phyloP scores from a whole-genome alignment of 2,797 vertebrate genomes.

The Poeciliopsis turneri region DNA sequence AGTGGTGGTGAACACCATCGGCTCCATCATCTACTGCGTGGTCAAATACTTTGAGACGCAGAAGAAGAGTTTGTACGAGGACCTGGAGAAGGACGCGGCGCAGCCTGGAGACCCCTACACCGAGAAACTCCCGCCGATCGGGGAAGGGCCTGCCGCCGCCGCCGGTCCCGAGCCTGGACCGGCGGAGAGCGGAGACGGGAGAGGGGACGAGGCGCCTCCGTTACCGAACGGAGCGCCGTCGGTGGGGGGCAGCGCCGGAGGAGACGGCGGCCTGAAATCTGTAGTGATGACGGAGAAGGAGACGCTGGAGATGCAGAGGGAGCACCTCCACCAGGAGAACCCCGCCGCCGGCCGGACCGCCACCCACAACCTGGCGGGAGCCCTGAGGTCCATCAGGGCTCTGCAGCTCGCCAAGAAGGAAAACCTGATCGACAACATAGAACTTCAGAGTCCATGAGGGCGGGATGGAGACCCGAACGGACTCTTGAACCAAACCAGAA shows the following conservation, averaged over 20 bases:
- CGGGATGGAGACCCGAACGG: neutral
- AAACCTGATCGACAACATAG: slow-evolving; percentile 91
- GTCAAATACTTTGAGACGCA: slow-evolving; percentile 92
- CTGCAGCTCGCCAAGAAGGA: slow-evolving; percentile 90
- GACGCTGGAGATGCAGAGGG: slow-evolving; percentile 62
- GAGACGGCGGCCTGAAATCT: slow-evolving; percentile 10
- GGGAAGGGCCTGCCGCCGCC: neutral
- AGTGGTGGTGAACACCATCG: slow-evolving; percentile 94
- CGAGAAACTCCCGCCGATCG: slow-evolving; percentile 46
- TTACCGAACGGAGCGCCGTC: slow-evolving; percentile 33
- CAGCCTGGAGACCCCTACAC: slow-evolving; percentile 64
- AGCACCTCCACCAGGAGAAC: slow-evolving; percentile 59
- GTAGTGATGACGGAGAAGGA: slow-evolving; percentile 60
- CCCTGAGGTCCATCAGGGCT: slow-evolving; percentile 91
- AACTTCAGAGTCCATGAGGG: slow-evolving; percentile 88
- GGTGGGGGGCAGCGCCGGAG: slow-evolving; percentile 9
- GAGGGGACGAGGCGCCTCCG: neutral
- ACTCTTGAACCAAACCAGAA: neutral
- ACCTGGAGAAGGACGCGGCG: slow-evolving; percentile 85
- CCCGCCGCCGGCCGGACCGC: slow-evolving; percentile 39
- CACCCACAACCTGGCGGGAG: slow-evolving; percentile 87
- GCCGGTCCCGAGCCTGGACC: slow-evolving; percentile 1
- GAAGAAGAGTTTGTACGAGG: slow-evolving; percentile 89
- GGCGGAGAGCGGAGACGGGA: slow-evolving; percentile 30
- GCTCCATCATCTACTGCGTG: slow-evolving; percentile 93